phyloP scores from a whole-genome alignment of 1,140 invertebrate species.

The Aphidius ervi region DNA sequence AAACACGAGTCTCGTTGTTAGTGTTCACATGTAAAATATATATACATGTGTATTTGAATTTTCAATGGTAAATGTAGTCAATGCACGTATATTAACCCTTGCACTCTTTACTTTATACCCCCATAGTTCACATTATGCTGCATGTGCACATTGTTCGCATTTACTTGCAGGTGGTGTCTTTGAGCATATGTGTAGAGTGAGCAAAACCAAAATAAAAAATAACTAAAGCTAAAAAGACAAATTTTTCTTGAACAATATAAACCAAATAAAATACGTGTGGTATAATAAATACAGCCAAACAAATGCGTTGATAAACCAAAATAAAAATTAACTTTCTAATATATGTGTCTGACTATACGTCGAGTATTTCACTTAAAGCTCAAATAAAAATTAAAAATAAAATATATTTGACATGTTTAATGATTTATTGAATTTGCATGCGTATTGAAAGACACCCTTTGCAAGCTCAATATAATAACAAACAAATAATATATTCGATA shows the following conservation, averaged over 20 bases:
- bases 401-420: too few relatives aligned
- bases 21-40: too few relatives aligned
- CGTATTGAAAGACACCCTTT: too few relatives aligned
- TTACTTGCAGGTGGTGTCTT: conserved; percentile 24
- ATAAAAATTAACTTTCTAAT: too few relatives aligned
- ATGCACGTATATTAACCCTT: conserved; percentile 8
- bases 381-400: too few relatives aligned
- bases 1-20: background rate
- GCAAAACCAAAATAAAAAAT: conserved; percentile 9
- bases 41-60: background rate
- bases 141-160: conserved; percentile 22
- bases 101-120: background rate
- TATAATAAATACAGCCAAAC: too few relatives aligned
- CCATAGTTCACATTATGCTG: conserved; percentile 17
- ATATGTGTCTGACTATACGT: too few relatives aligned
- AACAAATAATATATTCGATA: too few relatives aligned
- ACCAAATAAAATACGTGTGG: conserved; percentile 8
- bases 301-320: too few relatives aligned
- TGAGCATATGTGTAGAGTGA: conserved; percentile 1
- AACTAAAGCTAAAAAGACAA: background rate
- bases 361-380: too few relatives aligned
- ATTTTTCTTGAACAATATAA: conserved; percentile 13
- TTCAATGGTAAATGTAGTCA: conserved; percentile 9
- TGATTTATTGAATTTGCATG: too few relatives aligned
- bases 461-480: too few relatives aligned